Conservation (phyloP, 2,888 invertebrate genomes). For the Loripinus fragilis region DNA sequence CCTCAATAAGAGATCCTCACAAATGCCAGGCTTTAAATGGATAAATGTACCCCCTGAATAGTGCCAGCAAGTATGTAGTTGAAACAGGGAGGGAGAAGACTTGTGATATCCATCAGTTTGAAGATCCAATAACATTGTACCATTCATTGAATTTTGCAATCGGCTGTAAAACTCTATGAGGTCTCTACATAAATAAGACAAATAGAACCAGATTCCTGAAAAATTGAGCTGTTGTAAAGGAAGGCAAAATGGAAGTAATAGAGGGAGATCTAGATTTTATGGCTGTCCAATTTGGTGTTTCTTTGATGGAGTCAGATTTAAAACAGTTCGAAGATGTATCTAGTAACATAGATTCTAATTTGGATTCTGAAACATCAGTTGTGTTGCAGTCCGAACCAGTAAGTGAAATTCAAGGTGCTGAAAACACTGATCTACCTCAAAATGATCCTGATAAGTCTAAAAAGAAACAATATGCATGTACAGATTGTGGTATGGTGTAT, state of each 20-base stretch:
- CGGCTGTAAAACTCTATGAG: too few species aligned
- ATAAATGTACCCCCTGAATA: too few species aligned
- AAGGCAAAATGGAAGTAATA: constrained; percentile 9
- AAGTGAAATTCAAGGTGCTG: not conserved
- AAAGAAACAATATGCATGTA: constrained; percentile 25
- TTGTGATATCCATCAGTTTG: too few species aligned
- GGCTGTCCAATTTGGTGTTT: constrained; percentile 59
- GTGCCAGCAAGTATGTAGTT: too few species aligned
- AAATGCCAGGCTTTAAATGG: too few species aligned
- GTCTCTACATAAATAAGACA: too few species aligned
- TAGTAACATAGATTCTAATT: not conserved
- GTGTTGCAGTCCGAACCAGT: not conserved
- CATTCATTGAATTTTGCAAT: too few species aligned
- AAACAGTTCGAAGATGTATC: not conserved
- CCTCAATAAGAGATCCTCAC: too few species aligned
- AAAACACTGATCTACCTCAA: not conserved
- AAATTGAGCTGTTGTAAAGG: too few species aligned
- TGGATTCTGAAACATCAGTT: not conserved
- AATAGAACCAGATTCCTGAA: too few species aligned
- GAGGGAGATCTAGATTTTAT: constrained; percentile 48
- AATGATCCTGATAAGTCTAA: not conserved
- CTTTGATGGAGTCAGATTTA: constrained; percentile 54
- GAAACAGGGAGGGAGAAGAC: too few species aligned
- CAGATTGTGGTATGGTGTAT: constrained; percentile 54
- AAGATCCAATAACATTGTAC: too few species aligned